Base-by-base conservation (phyloP, 2,113 vertebrate genomes). In the Daphoenositta chrysoptera region DNA sequence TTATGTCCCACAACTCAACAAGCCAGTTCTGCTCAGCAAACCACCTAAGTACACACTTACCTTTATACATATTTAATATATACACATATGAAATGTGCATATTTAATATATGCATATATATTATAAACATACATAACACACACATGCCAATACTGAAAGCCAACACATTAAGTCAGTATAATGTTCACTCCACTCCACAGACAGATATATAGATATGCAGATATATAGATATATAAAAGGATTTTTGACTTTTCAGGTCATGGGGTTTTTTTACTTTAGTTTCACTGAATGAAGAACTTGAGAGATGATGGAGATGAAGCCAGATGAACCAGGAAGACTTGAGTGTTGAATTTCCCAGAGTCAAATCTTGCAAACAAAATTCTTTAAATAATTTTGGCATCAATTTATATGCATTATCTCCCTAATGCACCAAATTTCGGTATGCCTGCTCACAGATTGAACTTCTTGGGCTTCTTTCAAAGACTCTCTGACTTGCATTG, bases 191-290 rank as follows among this genome's bases (percentile, higher is more conserved):
- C n/a, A n/a, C n/a, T n/a, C n/a, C n/a, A n/a, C 1, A 61, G 6
- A 27, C 5, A 47, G 18, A 24, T 42, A 14, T n/a, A 72, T 14
- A 40, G 61, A 51, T 30, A 47, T 26, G 26, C 45, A 64, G 28
- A 54, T 47, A 72, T 17, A 21, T 6, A 69, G 35, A 70, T 21
- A 40, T 58, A 69, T 6, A 63, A 53, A 77, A 60, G 21, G 10
- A 18, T 20, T 40, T 63, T 84, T 77, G 15, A 40, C 30, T 94
- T 87, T 61, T 33, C 31, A 57, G 54, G 20, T 42, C 26, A 33
- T 23, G 9, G 6, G 3, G 0, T 0, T n/a, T 22, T 30, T 17
- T 37, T 58, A 26, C 31, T 33, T 45, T 54, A 47, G 4, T 35
- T 91, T 31, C 23, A 56, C 31, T 75, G 26, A 61, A 64, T 73